Evolutionary conservation across 2,888 invertebrate species (phyloP), one percentile per base, ranked within the genome.

Genomic region (Catonia carolina): DNA sequence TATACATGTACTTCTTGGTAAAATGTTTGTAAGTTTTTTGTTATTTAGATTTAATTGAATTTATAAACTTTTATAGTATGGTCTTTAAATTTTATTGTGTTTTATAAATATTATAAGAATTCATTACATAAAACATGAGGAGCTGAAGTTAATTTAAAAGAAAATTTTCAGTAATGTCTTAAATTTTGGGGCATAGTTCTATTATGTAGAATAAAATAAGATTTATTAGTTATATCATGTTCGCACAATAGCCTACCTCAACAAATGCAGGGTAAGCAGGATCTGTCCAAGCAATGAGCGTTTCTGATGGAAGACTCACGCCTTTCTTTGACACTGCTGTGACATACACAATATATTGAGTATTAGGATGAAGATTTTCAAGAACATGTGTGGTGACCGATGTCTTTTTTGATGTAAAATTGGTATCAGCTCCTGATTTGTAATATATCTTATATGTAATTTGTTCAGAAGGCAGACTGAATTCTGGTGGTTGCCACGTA

Each of bases 251-350:
- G 8, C 71, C 73, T 71, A 88, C 88, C 80, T 89, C 89, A 15
- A 91, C 89, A 73, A 86, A 88, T 0, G 90, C 89, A 0, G 90
- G 89, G 67, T 89, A 83, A 0, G 89, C 89, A 0, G 90, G 89
- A 71, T 90, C 89, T 5, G 90, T 90, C 89, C 89, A 90, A 0
- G 87, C 89, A 56, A 89, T 78, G 22, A 91, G 71, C 0, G 88
- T 89, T 72, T 91, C 90, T 0, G 89, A 89, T 1, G 89, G 83
- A 65, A 84, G 72, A 8, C 89, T 89, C 61, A 80, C 79, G 0
- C 88, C 89, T 62, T 79, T 78, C 1, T 82, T 80, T 0, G 77
- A 75, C 49, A 86, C 79, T 0, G 88, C 88, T 60, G 78, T 81
- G 42, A 89, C 85, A 74, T 86, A 89, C 52, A 87, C 78, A 49